These are phyloP conservation scores for Erebia ligea DNA, from an alignment of 2,888 invertebrate species.

Conservation along the genomic window DNA sequence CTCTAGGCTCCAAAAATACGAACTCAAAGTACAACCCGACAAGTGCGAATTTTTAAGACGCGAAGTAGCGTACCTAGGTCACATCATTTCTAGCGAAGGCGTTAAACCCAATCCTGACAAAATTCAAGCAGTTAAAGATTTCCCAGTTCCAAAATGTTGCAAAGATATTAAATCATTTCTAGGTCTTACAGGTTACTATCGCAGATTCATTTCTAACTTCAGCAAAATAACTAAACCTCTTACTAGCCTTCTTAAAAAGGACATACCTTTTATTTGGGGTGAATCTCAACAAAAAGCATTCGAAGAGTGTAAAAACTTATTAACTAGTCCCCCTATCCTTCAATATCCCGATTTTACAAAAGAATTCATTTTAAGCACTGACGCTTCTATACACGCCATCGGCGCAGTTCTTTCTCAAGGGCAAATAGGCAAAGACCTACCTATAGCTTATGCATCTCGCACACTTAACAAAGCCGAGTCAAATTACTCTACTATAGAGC, in stretches of 20 bases:
- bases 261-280: slow-evolving; percentile 40
- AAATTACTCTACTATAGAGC: slow-evolving; percentile 44
- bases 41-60: slow-evolving; percentile 53
- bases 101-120: slow-evolving; percentile 48
- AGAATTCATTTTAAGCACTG: slow-evolving; percentile 41
- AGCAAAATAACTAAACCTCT: slow-evolving; percentile 47
- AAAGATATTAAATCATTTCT: slow-evolving; percentile 42
- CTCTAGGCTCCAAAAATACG: slow-evolving; percentile 41
- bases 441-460: slow-evolving; percentile 41
- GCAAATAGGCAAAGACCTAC: slow-evolving; percentile 41
- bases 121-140: slow-evolving; percentile 29
- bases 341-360: slow-evolving; percentile 53
- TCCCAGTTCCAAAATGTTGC: slow-evolving; percentile 42
- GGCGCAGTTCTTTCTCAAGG: slow-evolving; percentile 49
- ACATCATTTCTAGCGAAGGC: slow-evolving; percentile 40
- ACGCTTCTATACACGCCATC: slow-evolving; percentile 45
- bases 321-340: slow-evolving; percentile 47
- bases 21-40: slow-evolving; percentile 51
- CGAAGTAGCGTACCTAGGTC: slow-evolving; percentile 59
- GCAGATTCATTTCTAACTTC: slow-evolving; percentile 56
- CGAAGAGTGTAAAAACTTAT: slow-evolving; percentile 37
- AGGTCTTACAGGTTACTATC: slow-evolving; percentile 55
- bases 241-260: slow-evolving; percentile 43
- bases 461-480: slow-evolving; percentile 45
- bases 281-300: slow-evolving; percentile 41